A percentile compares a stretch with the other conserved stretches of the same genome.
phyloP scores from a whole-genome alignment of 2,888 invertebrate species.

The Ischnus inquisitorius region DNA sequence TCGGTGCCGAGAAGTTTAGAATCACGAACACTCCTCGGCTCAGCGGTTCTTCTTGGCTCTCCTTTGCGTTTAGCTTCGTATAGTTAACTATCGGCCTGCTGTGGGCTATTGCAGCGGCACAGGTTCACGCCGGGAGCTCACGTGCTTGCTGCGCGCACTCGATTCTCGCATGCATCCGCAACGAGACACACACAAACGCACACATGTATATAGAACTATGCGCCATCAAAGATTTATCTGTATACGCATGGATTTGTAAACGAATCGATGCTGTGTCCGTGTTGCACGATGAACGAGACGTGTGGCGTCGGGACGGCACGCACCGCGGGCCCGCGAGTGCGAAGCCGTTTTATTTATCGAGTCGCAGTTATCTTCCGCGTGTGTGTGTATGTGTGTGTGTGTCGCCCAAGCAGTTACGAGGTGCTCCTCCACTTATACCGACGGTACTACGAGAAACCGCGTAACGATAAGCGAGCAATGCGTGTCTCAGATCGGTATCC shows the following conservation, averaged over 20 bases:
- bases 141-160: conserved; percentile 19
- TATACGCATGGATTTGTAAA: conserved; percentile 7
- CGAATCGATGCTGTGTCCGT: not conserved
- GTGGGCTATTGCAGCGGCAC: conserved; percentile 11
- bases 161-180: conserved; percentile 1
- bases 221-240: conserved; percentile 11
- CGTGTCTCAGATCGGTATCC: conserved; percentile 71
- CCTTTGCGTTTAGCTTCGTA: conserved; percentile 28
- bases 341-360: conserved; percentile 60
- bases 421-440: conserved; percentile 12
- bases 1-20: conserved; percentile 1
- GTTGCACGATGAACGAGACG: conserved; percentile 32
- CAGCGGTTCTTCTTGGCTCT: conserved; percentile 42
- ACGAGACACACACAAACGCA: not conserved
- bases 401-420: not conserved
- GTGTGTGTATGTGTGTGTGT: not conserved
- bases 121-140: conserved; percentile 55
- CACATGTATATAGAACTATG: not conserved
- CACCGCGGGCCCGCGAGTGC: conserved; percentile 42
- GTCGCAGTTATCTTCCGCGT: conserved; percentile 56
- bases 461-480: conserved; percentile 75
- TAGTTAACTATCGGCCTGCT: conserved; percentile 1
- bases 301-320: conserved; percentile 36
- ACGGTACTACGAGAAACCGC: conserved; percentile 46
- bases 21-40: conserved; percentile 26